These are phyloP conservation scores for Planococcus citri DNA, from an alignment of 1,140 invertebrate genomes.

Conservation along the genomic window DNA sequence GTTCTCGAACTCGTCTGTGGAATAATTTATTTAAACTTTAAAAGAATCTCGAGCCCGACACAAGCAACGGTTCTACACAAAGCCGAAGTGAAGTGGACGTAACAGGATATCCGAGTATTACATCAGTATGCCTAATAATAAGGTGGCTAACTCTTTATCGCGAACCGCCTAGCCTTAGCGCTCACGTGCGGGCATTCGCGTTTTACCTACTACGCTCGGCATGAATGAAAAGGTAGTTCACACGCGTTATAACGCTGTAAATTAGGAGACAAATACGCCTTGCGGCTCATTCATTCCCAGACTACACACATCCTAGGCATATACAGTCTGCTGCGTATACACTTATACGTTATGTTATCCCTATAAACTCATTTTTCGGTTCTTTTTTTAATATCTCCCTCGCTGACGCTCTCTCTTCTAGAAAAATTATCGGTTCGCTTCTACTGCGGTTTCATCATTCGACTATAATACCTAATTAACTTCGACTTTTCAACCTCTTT, in stretches of 20 bases:
- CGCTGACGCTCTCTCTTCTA: too few relatives aligned
- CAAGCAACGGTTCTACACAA: neutral
- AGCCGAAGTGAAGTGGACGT: neutral
- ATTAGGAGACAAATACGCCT: conserved; percentile 10
- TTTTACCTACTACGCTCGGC: neutral
- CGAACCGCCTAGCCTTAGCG: neutral
- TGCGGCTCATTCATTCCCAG: neutral
- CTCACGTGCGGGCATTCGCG: conserved; percentile 15
- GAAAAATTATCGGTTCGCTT: too few relatives aligned
- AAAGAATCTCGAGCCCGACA: neutral
- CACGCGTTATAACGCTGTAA: conserved; percentile 8
- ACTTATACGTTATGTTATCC: too few relatives aligned
- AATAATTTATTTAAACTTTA: conserved; percentile 1
- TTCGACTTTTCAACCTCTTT: too few relatives aligned
- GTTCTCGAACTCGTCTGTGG: neutral
- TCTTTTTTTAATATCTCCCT: too few relatives aligned
- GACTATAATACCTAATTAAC: too few relatives aligned
- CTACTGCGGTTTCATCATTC: too few relatives aligned
- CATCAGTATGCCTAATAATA: conserved; percentile 19
- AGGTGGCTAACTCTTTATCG: conserved; percentile 20
- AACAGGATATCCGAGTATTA: conserved; percentile 19
- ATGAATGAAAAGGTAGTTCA: conserved; percentile 20
- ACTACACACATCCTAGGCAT: neutral
- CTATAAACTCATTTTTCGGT: too few relatives aligned
- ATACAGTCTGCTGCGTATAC: too few relatives aligned